A percentile compares a stretch with the other conserved stretches of the same genome.
These are phyloP conservation scores for Monarcha castaneiventris DNA, from an alignment of 2,113 vertebrate genomes.

Conservation along the genomic window DNA sequence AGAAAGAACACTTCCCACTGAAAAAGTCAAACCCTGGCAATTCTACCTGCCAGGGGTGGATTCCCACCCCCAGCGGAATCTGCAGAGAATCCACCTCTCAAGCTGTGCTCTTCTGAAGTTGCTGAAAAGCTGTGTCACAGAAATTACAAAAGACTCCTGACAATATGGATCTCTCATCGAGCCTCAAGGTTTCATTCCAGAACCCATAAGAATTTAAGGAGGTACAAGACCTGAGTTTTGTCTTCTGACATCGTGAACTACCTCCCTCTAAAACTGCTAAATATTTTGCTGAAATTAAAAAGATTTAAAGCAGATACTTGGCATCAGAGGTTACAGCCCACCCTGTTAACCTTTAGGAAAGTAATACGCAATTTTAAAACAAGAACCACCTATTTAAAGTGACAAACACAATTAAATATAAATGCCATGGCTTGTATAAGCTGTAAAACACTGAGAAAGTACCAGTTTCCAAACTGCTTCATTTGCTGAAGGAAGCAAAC, in stretches of 20 bases:
- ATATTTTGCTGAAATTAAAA: neutral
- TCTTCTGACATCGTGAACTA: neutral
- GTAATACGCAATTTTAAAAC: neutral
- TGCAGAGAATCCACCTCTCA: neutral
- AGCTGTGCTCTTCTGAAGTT: neutral
- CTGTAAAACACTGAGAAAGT: neutral
- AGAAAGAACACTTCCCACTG: neutral
- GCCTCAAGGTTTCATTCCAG: neutral
- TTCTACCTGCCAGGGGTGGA: neutral
- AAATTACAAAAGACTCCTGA: neutral
- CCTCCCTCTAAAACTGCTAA: neutral
- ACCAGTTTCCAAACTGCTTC: conserved; percentile 37
- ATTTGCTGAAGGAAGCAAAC: conserved; percentile 55
- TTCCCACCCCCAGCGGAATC: neutral
- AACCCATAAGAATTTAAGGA: neutral
- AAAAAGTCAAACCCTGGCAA: neutral
- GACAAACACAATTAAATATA: neutral
- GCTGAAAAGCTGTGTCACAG: neutral
- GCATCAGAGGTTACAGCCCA: neutral
- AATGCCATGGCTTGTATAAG: neutral
- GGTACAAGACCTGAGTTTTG: neutral
- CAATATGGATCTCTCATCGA: neutral
- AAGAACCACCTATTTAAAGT: neutral
- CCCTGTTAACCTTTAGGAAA: neutral
- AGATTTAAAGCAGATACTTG: neutral